These are phyloP conservation scores for Pyrgilauda ruficollis DNA, from an alignment of 2,113 vertebrate genomes.

Conservation along the genomic window DNA sequence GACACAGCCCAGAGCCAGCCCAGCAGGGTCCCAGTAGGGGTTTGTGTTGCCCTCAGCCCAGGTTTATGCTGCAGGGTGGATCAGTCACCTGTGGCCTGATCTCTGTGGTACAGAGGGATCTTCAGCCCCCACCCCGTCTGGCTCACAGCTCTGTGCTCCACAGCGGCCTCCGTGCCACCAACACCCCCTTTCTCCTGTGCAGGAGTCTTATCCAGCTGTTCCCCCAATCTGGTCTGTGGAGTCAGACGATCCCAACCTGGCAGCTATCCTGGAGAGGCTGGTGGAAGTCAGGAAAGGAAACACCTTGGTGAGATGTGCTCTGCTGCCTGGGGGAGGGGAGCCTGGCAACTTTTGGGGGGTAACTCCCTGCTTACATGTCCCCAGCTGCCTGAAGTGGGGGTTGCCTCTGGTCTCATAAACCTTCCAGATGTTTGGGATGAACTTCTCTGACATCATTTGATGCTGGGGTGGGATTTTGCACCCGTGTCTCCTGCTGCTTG, in stretches of 20 bases:
- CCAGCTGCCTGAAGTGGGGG: fast-evolving
- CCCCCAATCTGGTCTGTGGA: conserved; percentile 97
- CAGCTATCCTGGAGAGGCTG: conserved; percentile 90
- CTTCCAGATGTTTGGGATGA: neutral
- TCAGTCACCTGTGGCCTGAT: fast-evolving
- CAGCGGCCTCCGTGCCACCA: fast-evolving
- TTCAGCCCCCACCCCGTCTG: neutral
- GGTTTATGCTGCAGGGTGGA: neutral
- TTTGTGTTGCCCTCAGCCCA: neutral
- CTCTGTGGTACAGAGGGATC: neutral
- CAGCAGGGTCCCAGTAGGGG: fast-evolving
- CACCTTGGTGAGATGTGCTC: conserved; percentile 80
- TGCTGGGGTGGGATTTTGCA: neutral
- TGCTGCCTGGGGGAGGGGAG: neutral
- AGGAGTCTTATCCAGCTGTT: conserved; percentile 93
- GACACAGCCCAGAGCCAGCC: neutral
- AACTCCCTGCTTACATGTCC: neutral
- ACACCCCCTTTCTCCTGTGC: neutral
- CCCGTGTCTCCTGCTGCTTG: fast-evolving
- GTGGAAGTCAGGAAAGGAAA: conserved; percentile 93
- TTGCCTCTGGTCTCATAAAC: fast-evolving
- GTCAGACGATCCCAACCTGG: conserved; percentile 92
- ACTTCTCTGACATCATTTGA: neutral
- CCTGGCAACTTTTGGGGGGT: neutral
- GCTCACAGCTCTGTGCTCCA: fast-evolving